Percentiles rank a stretch among this genome's conserved stretches.
These are phyloP conservation scores for Phaetusa simplex DNA, from an alignment of 2,113 vertebrate species.

Conservation along the genomic window DNA sequence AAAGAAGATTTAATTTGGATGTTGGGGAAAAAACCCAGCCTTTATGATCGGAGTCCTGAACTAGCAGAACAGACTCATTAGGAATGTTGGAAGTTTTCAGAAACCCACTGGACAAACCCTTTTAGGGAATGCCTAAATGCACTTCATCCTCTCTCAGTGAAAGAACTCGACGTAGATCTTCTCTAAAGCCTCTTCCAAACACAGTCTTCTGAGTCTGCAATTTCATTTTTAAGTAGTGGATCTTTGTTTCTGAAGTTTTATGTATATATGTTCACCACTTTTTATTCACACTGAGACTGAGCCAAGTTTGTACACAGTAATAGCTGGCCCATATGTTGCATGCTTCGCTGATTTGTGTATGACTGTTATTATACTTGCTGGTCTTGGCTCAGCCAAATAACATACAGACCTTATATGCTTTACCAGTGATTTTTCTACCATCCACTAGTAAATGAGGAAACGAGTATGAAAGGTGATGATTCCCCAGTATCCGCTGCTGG, in stretches of 20 bases:
- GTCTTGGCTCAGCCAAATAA: not conserved
- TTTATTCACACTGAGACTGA: not conserved
- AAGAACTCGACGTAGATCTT: not conserved
- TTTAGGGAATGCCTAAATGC: not conserved
- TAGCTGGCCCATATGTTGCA: not conserved
- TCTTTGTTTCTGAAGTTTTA: not conserved
- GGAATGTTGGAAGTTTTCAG: not conserved
- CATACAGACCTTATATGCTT: not conserved
- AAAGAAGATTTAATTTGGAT: not conserved
- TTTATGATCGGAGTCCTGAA: not conserved
- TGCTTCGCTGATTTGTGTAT: not conserved
- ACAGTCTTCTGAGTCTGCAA: rapidly evolving
- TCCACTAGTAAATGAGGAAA: not conserved
- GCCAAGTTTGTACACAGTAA: not conserved
- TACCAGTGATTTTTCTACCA: not conserved
- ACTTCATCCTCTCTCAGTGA: not conserved
- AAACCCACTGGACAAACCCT: not conserved
- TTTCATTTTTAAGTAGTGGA: not conserved
- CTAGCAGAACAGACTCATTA: not conserved
- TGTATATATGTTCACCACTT: not conserved
- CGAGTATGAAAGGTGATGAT: not conserved
- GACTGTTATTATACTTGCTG: not conserved
- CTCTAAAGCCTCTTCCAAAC: not conserved
- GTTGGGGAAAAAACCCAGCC: rapidly evolving
- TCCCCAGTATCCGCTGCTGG: not conserved